These are phyloP conservation scores for Discoglossus pictus DNA, from an alignment of 2,797 vertebrate genomes.

Conservation along the genomic window DNA sequence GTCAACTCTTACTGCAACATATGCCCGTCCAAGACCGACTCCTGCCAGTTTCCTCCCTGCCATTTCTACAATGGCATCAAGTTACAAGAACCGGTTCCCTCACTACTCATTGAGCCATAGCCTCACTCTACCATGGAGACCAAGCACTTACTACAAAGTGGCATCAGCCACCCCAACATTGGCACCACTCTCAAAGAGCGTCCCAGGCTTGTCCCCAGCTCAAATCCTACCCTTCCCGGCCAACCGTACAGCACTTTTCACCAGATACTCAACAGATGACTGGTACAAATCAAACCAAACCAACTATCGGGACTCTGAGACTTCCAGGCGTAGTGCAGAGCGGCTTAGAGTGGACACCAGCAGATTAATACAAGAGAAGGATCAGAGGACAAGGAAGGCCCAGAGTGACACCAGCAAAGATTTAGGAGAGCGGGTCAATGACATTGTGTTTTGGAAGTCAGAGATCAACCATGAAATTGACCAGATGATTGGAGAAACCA, in stretches of 20 bases:
- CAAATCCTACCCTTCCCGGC: conserved; percentile 78
- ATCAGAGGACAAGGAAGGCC: conserved; percentile 79
- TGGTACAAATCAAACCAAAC: conserved; percentile 86
- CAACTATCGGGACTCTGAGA: conserved; percentile 85
- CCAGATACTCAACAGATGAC: conserved; percentile 83
- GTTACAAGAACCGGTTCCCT: conserved; percentile 76
- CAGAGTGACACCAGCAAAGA: conserved; percentile 83
- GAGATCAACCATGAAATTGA: conserved; percentile 89
- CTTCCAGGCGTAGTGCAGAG: conserved; percentile 81
- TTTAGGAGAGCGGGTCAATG: conserved; percentile 82
- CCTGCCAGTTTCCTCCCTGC: conserved; percentile 81
- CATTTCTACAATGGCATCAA: conserved; percentile 80
- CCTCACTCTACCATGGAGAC: conserved; percentile 80
- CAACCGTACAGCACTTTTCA: conserved; percentile 75
- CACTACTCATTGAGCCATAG: conserved; percentile 67
- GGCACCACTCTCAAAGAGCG: conserved; percentile 66
- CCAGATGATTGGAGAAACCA: conserved; percentile 88
- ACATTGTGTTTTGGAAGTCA: conserved; percentile 89
- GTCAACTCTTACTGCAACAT: conserved; percentile 77
- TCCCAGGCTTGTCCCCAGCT: conserved; percentile 71
- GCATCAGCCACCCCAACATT: conserved; percentile 65
- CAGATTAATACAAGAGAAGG: conserved; percentile 84
- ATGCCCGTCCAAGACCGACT: conserved; percentile 73
- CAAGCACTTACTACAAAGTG: conserved; percentile 75
- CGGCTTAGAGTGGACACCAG: conserved; percentile 81